Conservation (phyloP, 2,888 invertebrate genomes). For the Heteromyza rotundicornis region DNA sequence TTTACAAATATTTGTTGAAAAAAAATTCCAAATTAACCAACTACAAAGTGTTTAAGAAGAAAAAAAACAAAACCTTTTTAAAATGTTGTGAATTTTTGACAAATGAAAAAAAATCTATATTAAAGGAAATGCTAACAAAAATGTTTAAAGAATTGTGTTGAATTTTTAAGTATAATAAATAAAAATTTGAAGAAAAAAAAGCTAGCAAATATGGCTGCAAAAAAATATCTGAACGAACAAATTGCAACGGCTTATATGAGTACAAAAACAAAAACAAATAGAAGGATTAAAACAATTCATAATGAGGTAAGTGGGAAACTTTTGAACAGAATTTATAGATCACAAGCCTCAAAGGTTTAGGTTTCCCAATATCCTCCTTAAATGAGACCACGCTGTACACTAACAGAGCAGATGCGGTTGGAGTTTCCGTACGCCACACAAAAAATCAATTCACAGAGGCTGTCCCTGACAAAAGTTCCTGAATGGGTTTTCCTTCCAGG, state of each 20-base stretch:
- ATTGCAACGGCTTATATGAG: too few species aligned
- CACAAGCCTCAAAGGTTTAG: too few species aligned
- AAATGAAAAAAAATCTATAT: background rate
- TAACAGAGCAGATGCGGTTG: too few species aligned
- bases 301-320: too few species aligned
- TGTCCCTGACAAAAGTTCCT: too few species aligned
- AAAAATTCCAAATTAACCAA: background rate
- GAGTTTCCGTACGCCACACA: too few species aligned
- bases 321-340: too few species aligned
- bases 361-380: too few species aligned
- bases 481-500: too few species aligned
- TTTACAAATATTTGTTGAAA: background rate
- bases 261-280: slow-evolving; percentile 20
- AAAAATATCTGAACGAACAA: slow-evolving; percentile 6
- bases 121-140: slow-evolving; percentile 2
- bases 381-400: too few species aligned
- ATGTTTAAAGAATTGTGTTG: slow-evolving; percentile 5
- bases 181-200: slow-evolving; percentile 20
- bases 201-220: slow-evolving; percentile 24
- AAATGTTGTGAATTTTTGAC: background rate
- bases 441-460: too few species aligned
- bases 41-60: slow-evolving; percentile 8
- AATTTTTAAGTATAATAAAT: background rate
- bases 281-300: too few species aligned
- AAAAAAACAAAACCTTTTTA: background rate